Conservation (phyloP, 53 echinoderm and acorn worm genomes). For the Crossaster papposus region DNA sequence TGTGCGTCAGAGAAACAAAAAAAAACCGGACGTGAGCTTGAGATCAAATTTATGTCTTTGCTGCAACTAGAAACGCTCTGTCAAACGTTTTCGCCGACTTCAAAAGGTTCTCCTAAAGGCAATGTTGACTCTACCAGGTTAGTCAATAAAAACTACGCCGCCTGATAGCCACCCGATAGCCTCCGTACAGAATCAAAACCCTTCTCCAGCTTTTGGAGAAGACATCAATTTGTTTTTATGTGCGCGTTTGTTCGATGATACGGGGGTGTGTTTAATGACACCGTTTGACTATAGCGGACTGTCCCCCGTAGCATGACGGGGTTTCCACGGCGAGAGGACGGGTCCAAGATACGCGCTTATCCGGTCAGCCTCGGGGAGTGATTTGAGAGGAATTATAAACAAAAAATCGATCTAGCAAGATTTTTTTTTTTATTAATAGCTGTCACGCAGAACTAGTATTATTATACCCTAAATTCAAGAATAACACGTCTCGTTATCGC, state of each 20-base stretch:
- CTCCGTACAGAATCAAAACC: slow-evolving; percentile 6
- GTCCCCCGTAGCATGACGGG: slow-evolving; percentile 40
- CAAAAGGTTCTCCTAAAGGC: slow-evolving; percentile 22
- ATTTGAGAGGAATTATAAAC: background rate
- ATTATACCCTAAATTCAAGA: background rate
- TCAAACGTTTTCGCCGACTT: slow-evolving; percentile 22
- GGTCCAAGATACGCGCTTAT: slow-evolving; percentile 11
- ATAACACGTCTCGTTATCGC: background rate
- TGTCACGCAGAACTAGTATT: background rate
- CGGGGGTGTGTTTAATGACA: slow-evolving; percentile 46
- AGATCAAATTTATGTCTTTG: slow-evolving; percentile 8
- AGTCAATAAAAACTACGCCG: slow-evolving; percentile 33
- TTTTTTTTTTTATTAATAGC: background rate
- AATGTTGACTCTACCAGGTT: slow-evolving; percentile 40
- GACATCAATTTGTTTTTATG: slow-evolving; percentile 1
- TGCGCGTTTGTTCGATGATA: background rate
- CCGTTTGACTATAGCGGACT: slow-evolving; percentile 36
- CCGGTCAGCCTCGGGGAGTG: slow-evolving; percentile 26
- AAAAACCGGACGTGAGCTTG: slow-evolving; percentile 3
- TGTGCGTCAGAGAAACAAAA: background rate
- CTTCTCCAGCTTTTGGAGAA: background rate
- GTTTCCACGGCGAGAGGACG: slow-evolving; percentile 38
- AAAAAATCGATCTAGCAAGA: background rate
- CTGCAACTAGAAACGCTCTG: slow-evolving; percentile 37
- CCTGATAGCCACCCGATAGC: slow-evolving; percentile 10